A percentile compares a stretch with the other conserved stretches of the same genome.
These are phyloP conservation scores for Canis aureus DNA, from an alignment of 2,113 vertebrate genomes.

Conservation along the genomic window DNA sequence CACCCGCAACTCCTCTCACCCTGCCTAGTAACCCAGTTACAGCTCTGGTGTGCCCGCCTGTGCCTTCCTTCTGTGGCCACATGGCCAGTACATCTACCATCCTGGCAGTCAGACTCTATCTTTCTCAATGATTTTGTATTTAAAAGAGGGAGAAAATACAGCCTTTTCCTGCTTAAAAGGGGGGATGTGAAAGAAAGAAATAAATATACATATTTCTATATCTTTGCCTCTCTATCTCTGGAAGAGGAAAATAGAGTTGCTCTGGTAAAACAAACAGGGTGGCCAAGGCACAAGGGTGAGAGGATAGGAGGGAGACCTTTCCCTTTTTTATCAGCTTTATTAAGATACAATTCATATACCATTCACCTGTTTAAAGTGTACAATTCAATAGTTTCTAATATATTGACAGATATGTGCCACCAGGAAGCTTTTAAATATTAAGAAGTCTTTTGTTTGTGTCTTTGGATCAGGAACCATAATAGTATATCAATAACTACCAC, in stretches of 20 bases:
- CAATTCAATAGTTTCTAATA: not conserved
- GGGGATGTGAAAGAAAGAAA: not conserved
- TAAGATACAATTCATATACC: not conserved
- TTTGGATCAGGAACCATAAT: not conserved
- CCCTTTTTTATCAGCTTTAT: not conserved
- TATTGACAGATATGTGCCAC: not conserved
- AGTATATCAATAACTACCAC: not conserved
- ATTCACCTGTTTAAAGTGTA: not conserved
- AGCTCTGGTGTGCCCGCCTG: not conserved
- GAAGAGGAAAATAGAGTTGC: not conserved
- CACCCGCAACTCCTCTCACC: not conserved
- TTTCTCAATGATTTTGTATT: not conserved
- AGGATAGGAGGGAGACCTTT: not conserved
- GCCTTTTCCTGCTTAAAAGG: not conserved
- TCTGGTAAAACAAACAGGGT: not conserved
- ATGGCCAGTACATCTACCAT: accelerated
- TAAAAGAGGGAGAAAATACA: not conserved
- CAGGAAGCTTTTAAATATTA: not conserved
- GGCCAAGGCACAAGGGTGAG: not conserved
- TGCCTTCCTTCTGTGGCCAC: not conserved
- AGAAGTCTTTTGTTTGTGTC: not conserved
- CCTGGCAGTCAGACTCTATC: too few relatives aligned
- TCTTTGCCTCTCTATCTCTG: not conserved
- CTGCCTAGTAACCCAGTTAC: not conserved
- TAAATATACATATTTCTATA: not conserved